Percentiles rank a stretch among this genome's conserved stretches.
phyloP scores from a whole-genome alignment of 2,888 invertebrate genomes.

The Dynastes hyllus region DNA sequence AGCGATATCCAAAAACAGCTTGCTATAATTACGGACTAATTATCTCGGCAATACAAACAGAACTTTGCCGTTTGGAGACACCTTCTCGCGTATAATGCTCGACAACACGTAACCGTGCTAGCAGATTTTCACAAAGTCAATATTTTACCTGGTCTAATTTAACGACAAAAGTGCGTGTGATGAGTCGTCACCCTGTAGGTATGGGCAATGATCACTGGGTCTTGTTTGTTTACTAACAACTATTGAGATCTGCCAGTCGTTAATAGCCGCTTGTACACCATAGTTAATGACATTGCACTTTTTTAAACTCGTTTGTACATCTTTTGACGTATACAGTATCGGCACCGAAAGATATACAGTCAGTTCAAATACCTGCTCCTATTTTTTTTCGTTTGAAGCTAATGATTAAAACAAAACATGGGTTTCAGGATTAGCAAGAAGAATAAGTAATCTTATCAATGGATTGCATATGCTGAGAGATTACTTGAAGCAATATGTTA shows the following conservation, averaged over 20 bases:
- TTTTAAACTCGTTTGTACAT: neutral
- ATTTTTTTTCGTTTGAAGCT: too few relatives aligned
- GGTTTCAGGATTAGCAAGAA: too few relatives aligned
- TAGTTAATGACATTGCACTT: neutral
- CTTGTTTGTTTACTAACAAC: conserved; percentile 26
- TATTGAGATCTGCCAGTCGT: neutral
- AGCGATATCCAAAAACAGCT: neutral
- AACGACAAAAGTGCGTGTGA: conserved; percentile 26
- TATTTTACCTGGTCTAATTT: conserved; percentile 23
- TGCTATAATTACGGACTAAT: conserved; percentile 11
- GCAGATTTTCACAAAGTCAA: conserved; percentile 30
- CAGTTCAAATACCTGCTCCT: too few relatives aligned
- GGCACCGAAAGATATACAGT: too few relatives aligned
- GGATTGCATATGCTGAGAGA: too few relatives aligned
- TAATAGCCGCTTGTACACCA: neutral
- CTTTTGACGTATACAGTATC: too few relatives aligned
- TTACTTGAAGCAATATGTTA: too few relatives aligned
- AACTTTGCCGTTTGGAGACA: neutral
- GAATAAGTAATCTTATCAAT: too few relatives aligned
- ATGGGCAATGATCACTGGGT: neutral
- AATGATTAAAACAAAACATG: too few relatives aligned
- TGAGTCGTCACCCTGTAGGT: neutral
- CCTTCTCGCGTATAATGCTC: neutral
- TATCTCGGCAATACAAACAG: conserved; percentile 17
- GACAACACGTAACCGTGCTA: conserved; percentile 6